Conservation (phyloP, 2,113 vertebrate genomes). For the Phocoena sinus region DNA sequence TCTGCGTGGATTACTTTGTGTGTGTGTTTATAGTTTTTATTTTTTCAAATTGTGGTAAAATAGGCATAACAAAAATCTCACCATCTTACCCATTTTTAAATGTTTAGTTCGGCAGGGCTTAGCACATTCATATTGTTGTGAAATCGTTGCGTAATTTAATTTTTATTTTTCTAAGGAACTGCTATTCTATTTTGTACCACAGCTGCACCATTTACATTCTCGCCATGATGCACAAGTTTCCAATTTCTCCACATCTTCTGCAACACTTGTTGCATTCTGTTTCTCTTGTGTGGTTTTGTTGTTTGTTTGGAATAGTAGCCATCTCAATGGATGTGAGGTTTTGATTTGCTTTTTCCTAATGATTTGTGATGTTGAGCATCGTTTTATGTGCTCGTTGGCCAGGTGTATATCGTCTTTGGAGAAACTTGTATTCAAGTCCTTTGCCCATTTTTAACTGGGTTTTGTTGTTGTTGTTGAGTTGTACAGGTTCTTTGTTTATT, state of each 20-base stretch:
- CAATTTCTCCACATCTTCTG: not conserved
- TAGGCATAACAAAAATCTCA: not conserved
- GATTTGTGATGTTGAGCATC: not conserved
- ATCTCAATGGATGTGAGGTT: not conserved
- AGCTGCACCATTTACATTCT: not conserved
- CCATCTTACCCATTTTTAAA: not conserved
- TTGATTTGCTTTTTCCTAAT: not conserved
- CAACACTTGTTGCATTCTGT: not conserved
- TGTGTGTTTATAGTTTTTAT: not conserved
- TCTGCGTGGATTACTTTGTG: not conserved
- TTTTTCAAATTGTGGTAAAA: not conserved
- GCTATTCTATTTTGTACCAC: not conserved
- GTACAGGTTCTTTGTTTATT: not conserved
- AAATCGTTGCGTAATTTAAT: too few species aligned
- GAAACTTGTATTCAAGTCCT: not conserved
- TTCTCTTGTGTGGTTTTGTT: not conserved
- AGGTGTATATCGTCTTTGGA: not conserved
- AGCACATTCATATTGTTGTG: too few species aligned
- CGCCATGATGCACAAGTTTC: not conserved
- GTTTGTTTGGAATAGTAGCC: not conserved
- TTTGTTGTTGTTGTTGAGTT: not conserved
- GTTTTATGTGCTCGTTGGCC: not conserved
- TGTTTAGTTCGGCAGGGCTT: not conserved
- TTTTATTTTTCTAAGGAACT: not conserved
- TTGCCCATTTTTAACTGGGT: not conserved